Evolutionary conservation across 2,888 invertebrate genomes (phyloP).

Genomic region (Cheilosia vernalis): DNA sequence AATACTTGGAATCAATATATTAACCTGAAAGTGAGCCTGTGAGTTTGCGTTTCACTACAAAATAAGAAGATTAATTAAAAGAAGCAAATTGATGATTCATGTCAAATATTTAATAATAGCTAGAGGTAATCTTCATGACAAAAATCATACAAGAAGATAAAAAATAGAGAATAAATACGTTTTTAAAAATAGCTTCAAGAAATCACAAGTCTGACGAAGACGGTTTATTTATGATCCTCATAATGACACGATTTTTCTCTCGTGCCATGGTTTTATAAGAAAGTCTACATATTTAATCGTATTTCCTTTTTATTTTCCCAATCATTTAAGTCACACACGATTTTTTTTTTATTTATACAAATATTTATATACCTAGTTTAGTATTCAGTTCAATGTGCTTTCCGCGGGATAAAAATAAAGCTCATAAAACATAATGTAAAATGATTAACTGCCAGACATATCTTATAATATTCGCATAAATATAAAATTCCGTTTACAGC

Average conservation of each 20-base stretch:
- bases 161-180: not conserved
- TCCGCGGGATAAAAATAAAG: not conserved
- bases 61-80: too few species aligned
- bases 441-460: too few species aligned
- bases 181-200: conserved; percentile 21
- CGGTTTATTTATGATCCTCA: not conserved
- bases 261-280: not conserved
- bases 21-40: too few species aligned
- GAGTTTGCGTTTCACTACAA: too few species aligned
- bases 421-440: too few species aligned
- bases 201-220: not conserved
- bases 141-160: not conserved
- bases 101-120: not conserved
- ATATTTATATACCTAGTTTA: conserved; percentile 22
- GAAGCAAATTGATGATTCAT: conserved; percentile 3
- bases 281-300: conserved; percentile 13
- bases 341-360: conserved; percentile 20
- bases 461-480: too few species aligned
- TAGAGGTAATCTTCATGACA: conserved; percentile 10
- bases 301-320: conserved; percentile 5
- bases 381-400: conserved; percentile 32
- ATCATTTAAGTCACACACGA: conserved; percentile 32
- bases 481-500: too few species aligned
- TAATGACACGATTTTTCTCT: not conserved
- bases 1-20: too few species aligned